Conservation (phyloP, 2,888 invertebrate species). For the Isoperla grammatica region DNA sequence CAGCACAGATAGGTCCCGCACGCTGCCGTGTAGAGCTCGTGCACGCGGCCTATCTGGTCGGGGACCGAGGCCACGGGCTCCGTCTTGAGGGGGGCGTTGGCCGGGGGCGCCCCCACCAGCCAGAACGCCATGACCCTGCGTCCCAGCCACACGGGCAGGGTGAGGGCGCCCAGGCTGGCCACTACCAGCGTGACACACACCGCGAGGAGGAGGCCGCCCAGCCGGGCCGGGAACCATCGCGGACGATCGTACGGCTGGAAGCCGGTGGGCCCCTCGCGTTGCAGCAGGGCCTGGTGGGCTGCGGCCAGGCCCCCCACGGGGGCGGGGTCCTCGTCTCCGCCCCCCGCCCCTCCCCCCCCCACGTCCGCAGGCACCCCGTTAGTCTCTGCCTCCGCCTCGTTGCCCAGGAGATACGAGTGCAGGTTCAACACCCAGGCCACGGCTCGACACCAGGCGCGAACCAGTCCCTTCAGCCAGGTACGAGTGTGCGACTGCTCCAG, state of each 20-base stretch:
- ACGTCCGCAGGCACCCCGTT: constrained; percentile 39
- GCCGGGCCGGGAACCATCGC: constrained; percentile 68
- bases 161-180: constrained; percentile 76
- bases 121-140: constrained; percentile 82
- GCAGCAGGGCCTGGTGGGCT: constrained; percentile 83
- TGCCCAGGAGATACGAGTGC: constrained; percentile 84
- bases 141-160: constrained; percentile 88
- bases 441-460: constrained; percentile 79
- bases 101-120: constrained; percentile 56
- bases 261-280: constrained; percentile 70
- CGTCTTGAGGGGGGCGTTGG: constrained; percentile 41
- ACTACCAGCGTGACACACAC: constrained; percentile 81
- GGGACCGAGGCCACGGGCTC: not conserved
- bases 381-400: constrained; percentile 41
- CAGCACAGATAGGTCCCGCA: constrained; percentile 93
- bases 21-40: constrained; percentile 94
- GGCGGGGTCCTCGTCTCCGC: constrained; percentile 43
- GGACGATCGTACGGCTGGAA: constrained; percentile 89
- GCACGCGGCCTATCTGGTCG: constrained; percentile 56
- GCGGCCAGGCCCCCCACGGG: constrained; percentile 57
- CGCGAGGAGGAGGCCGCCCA: constrained; percentile 59
- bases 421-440: constrained; percentile 81
- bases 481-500: constrained; percentile 95
- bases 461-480: constrained; percentile 86
- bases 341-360: constrained; percentile 43